Evolutionary conservation across 2,888 invertebrate genomes (phyloP).

Genomic region (Papilio elwesi): DNA sequence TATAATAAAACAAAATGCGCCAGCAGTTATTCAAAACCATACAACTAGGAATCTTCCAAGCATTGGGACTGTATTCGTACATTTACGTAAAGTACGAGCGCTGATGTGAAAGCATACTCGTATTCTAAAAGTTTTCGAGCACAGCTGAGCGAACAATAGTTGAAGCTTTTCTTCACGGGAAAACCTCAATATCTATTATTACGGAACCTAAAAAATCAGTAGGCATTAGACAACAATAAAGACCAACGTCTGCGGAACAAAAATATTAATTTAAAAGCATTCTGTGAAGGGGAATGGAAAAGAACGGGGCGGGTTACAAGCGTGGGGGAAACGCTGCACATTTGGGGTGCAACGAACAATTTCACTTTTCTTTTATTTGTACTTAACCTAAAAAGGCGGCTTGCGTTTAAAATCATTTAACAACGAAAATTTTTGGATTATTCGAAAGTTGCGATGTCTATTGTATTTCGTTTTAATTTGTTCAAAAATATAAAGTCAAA

Average conservation of each 20-base stretch:
- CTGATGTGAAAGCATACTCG: conserved; percentile 33
- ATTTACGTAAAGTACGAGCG: neutral
- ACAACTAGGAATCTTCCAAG: neutral
- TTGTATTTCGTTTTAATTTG: neutral
- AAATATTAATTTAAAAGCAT: conserved; percentile 54
- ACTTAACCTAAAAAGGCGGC: conserved; percentile 32
- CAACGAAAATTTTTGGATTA: neutral
- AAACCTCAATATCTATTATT: conserved; percentile 39
- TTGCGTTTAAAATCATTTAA: neutral
- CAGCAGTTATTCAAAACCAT: too few species aligned
- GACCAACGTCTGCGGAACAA: conserved; percentile 45
- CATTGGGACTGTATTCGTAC: neutral
- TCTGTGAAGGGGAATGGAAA: conserved; percentile 46
- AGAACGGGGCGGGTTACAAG: conserved; percentile 50
- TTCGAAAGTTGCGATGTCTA: neutral
- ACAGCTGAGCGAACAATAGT: conserved; percentile 27
- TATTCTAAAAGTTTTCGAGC: conserved; percentile 20
- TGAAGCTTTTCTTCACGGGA: conserved; percentile 35
- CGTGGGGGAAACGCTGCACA: conserved; percentile 49
- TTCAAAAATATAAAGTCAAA: neutral
- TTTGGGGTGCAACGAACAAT: conserved; percentile 50
- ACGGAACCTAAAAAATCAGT: conserved; percentile 40
- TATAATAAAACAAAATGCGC: too few species aligned
- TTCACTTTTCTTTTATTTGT: conserved; percentile 44
- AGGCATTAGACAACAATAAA: conserved; percentile 43